A percentile compares a stretch with the other conserved stretches of the same genome.
These are phyloP conservation scores for Spatulosminthurus flaviceps DNA, from an alignment of 2,888 invertebrate species.

Conservation along the genomic window DNA sequence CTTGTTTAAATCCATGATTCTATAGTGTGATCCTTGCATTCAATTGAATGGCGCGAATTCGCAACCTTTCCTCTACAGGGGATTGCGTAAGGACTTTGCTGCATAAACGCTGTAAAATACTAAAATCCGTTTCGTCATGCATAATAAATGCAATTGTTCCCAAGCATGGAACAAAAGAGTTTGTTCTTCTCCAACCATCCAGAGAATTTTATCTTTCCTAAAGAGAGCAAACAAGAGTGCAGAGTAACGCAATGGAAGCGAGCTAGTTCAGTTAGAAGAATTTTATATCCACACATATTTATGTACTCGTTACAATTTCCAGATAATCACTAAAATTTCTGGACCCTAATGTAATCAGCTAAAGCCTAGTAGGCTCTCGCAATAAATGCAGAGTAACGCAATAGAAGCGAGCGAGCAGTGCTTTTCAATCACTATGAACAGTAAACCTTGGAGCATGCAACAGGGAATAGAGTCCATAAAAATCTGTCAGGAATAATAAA, in stretches of 20 bases:
- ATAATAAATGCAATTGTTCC: neutral
- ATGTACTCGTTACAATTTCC: neutral
- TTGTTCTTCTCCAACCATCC: neutral
- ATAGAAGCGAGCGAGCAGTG: neutral
- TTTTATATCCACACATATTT: neutral
- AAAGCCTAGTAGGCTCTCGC: no score
- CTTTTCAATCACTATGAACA: neutral
- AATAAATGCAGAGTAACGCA: conserved; percentile 21
- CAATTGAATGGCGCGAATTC: no score
- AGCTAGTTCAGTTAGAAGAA: neutral
- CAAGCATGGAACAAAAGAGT: neutral
- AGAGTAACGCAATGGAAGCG: conserved; percentile 25
- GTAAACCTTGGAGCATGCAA: neutral
- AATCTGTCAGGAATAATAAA: conserved; percentile 22
- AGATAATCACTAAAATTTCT: neutral
- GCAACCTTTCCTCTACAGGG: neutral
- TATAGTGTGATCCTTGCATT: no score
- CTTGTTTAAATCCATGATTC: no score
- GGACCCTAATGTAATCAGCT: no score
- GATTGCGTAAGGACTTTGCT: neutral
- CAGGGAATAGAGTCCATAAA: neutral
- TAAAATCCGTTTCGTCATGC: conserved; percentile 6
- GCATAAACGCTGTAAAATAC: neutral
- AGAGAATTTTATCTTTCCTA: neutral
- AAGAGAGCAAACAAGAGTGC: neutral